Percentiles rank a stretch among this genome's conserved stretches.
phyloP scores from a whole-genome alignment of 2,797 vertebrate genomes.

The Rhinophrynus dorsalis region DNA sequence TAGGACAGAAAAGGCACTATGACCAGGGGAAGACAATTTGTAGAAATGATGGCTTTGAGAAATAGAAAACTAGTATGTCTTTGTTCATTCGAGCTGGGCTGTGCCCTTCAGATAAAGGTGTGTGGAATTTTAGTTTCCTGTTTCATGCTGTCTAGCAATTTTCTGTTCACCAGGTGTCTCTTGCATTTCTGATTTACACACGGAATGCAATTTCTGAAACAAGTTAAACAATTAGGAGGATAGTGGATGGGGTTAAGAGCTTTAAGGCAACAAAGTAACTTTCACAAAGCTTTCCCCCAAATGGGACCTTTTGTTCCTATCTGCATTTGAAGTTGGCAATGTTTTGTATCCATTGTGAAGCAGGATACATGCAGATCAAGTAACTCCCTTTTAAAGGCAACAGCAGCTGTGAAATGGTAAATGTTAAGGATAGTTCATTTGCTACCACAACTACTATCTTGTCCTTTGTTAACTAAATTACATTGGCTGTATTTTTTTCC shows the following conservation, averaged over 20 bases:
- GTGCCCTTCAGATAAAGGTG: conserved; percentile 65
- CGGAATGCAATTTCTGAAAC: conserved; percentile 61
- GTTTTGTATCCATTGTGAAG: conserved; percentile 44
- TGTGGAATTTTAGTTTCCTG: conserved; percentile 67
- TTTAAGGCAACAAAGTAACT: conserved; percentile 49
- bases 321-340: conserved; percentile 44
- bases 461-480: conserved; percentile 27
- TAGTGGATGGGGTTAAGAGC: conserved; percentile 47
- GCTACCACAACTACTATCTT: conserved; percentile 36
- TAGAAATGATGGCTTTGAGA: conserved; percentile 63
- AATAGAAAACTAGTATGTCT: conserved; percentile 67
- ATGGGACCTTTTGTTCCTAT: conserved; percentile 42
- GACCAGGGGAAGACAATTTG: conserved; percentile 61
- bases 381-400: conserved; percentile 35
- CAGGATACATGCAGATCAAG: conserved; percentile 34
- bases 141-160: conserved; percentile 58
- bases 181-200: conserved; percentile 62
- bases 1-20: conserved; percentile 64
- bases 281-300: conserved; percentile 44
- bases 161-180: conserved; percentile 63
- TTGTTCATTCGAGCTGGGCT: conserved; percentile 65
- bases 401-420: conserved; percentile 47
- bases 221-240: conserved; percentile 52
- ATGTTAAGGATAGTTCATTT: conserved; percentile 14
- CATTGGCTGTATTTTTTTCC: conserved; percentile 14